phyloP scores from a whole-genome alignment of 2,888 invertebrate genomes.

The Hyalella azteca region DNA sequence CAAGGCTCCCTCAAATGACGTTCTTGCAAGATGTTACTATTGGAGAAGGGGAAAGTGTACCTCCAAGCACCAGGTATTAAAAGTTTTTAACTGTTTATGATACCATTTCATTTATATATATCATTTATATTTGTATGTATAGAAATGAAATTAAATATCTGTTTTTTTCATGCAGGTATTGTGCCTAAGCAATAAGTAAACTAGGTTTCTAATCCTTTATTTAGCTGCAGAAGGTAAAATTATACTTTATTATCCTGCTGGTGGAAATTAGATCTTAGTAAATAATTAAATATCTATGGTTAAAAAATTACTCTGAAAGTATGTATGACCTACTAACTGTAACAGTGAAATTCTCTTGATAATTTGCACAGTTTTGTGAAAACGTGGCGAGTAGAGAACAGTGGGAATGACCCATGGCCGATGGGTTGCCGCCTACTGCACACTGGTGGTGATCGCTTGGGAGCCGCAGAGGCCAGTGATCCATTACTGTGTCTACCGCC shows the following conservation, averaged over 20 bases:
- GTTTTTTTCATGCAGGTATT: too few relatives aligned
- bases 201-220: too few relatives aligned
- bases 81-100: too few relatives aligned
- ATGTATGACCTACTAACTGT: too few relatives aligned
- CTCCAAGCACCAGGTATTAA: conserved; percentile 70
- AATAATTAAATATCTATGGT: conserved; percentile 30
- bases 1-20: conserved; percentile 68
- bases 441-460: conserved; percentile 73
- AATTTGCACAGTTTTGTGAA: conserved; percentile 78
- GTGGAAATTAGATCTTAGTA: background rate
- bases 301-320: background rate
- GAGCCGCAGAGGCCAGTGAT: conserved; percentile 70
- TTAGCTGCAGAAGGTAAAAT: too few relatives aligned
- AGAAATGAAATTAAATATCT: too few relatives aligned
- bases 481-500: conserved; percentile 70
- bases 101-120: too few relatives aligned
- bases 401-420: conserved; percentile 87
- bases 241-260: too few relatives aligned
- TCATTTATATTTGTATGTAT: too few relatives aligned
- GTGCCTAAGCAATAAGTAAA: too few relatives aligned
- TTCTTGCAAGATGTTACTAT: conserved; percentile 77
- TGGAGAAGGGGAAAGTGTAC: conserved; percentile 77
- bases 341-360: too few relatives aligned
- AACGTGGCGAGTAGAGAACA: conserved; percentile 87
- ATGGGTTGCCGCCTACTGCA: conserved; percentile 75